Conservation (phyloP, 2,113 vertebrate genomes). For the Colistium nudipinnis region DNA sequence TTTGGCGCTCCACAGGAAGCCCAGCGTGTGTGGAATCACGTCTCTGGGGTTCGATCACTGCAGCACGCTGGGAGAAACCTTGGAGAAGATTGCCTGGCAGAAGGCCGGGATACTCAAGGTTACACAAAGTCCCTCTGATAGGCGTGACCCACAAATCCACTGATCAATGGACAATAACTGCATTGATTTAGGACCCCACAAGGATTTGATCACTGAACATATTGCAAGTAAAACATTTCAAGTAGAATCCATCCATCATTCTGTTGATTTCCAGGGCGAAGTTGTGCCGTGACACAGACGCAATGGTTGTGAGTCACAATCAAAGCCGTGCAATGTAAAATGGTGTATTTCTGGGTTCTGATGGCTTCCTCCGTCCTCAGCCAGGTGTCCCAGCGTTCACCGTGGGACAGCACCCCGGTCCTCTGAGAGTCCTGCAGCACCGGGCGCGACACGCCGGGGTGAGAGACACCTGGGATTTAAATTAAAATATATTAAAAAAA, state of each 20-base stretch:
- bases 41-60: conserved; percentile 89
- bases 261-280: too few species aligned
- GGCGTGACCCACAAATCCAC: not conserved
- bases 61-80: conserved; percentile 87
- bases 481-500: not conserved
- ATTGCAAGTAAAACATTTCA: too few species aligned
- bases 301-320: too few species aligned
- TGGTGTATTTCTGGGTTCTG: not conserved
- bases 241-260: too few species aligned
- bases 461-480: conserved; percentile 27
- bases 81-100: conserved; percentile 93
- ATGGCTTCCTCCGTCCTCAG: conserved; percentile 64
- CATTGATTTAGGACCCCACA: too few species aligned
- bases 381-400: conserved; percentile 86
- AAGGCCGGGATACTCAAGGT: conserved; percentile 94
- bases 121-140: not conserved
- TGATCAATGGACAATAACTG: not conserved
- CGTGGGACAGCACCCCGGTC: conserved; percentile 78
- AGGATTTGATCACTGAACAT: too few species aligned
- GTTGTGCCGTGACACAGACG: too few species aligned
- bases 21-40: conserved; percentile 87
- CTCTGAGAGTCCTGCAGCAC: conserved; percentile 83
- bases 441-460: conserved; percentile 82
- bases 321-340: too few species aligned
- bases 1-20: conserved; percentile 76